Conservation (phyloP, 2,888 invertebrate genomes). For the Euspilapteryx auroguttella region DNA sequence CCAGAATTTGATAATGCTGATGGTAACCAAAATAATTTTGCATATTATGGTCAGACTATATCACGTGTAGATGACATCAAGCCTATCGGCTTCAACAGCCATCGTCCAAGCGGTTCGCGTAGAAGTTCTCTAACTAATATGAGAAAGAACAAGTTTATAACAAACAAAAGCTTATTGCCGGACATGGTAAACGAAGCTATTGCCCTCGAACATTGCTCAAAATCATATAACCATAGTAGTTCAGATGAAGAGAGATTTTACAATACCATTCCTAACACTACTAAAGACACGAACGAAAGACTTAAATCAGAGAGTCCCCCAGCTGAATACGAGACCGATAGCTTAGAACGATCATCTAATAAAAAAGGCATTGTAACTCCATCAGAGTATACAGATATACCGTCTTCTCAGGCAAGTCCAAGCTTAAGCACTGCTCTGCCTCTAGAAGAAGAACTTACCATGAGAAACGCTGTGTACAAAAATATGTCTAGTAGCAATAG, state of each 20-base stretch:
- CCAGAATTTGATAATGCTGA: slow-evolving; percentile 29
- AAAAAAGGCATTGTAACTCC: slow-evolving; percentile 60
- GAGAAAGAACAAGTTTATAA: slow-evolving; percentile 16
- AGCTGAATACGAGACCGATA: slow-evolving; percentile 73
- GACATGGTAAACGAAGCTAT: slow-evolving; percentile 71
- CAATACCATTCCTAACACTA: slow-evolving; percentile 14
- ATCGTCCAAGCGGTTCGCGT: slow-evolving; percentile 20
- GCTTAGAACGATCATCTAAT: slow-evolving; percentile 65
- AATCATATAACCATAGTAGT: slow-evolving; percentile 36
- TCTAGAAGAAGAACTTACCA: slow-evolving; percentile 79
- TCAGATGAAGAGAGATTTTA: slow-evolving; percentile 45
- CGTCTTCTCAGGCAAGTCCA: slow-evolving; percentile 73
- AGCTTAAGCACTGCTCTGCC: slow-evolving; percentile 74
- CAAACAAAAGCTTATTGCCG: slow-evolving; percentile 44
- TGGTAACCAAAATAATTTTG: slow-evolving; percentile 17
- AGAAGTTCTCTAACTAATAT: slow-evolving; percentile 18
- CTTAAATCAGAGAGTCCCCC: slow-evolving; percentile 27
- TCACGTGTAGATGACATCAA: slow-evolving; percentile 27
- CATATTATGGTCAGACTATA: slow-evolving; percentile 26
- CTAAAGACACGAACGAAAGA: slow-evolving; percentile 15
- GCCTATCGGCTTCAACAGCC: slow-evolving; percentile 25
- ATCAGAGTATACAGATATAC: slow-evolving; percentile 65
- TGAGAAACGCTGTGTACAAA: slow-evolving; percentile 75
- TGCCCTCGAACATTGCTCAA: slow-evolving; percentile 50
- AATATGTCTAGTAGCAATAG: slow-evolving; percentile 60